These are phyloP conservation scores for Endomychus coccineus DNA, from an alignment of 2,888 invertebrate species.

Conservation along the genomic window DNA sequence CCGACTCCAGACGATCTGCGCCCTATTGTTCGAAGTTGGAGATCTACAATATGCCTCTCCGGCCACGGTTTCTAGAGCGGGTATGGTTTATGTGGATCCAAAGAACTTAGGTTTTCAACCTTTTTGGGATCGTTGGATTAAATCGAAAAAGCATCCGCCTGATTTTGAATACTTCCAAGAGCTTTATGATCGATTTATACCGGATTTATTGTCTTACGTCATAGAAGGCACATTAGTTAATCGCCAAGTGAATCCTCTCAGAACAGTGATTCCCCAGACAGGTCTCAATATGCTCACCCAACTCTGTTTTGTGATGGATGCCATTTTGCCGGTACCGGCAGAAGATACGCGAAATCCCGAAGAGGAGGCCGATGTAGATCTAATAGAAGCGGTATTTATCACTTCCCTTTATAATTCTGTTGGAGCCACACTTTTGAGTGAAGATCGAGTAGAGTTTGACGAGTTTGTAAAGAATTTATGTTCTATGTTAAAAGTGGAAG, in stretches of 20 bases:
- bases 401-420: constrained; percentile 77
- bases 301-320: constrained; percentile 72
- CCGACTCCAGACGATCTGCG: constrained; percentile 73
- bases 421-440: constrained; percentile 68
- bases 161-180: constrained; percentile 45
- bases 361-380: constrained; percentile 47
- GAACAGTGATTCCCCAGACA: constrained; percentile 77
- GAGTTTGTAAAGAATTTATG: constrained; percentile 64
- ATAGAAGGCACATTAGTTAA: constrained; percentile 49
- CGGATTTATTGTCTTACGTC: constrained; percentile 62
- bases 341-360: constrained; percentile 45
- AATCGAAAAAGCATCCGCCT: constrained; percentile 46
- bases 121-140: constrained; percentile 79
- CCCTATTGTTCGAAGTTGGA: constrained; percentile 83
- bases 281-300: constrained; percentile 82
- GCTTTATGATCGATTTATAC: constrained; percentile 71
- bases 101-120: constrained; percentile 83
- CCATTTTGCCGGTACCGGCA: constrained; percentile 49
- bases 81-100: constrained; percentile 88
- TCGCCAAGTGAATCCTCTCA: constrained; percentile 60
- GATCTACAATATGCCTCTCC: constrained; percentile 87
- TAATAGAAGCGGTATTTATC: constrained; percentile 65
- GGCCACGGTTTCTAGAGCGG: constrained; percentile 85
- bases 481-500: constrained; percentile 62
- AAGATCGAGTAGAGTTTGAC: constrained; percentile 67